Base-by-base conservation (phyloP, 2,113 vertebrate genomes). In the Dissostichus mawsoni region DNA sequence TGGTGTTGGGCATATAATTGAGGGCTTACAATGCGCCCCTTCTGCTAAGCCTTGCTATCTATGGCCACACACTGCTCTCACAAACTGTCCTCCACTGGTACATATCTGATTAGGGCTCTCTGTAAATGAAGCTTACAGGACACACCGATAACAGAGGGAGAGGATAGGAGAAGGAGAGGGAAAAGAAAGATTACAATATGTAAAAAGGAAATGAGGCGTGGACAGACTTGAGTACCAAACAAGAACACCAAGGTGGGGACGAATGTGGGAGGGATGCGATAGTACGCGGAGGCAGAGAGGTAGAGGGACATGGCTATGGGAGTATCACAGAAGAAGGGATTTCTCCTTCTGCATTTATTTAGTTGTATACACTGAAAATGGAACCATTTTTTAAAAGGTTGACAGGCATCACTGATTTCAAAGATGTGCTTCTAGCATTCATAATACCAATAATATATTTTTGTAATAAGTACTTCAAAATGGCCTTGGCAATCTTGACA, bases 71-170 rank as follows among this genome's bases (percentile, higher is more conserved):
- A 79, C 89, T 77, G 90, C 66, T 91, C 86, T 86, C 80, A 87
- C 90, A 92, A 90, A 89, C 91, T 89, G 87, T 74, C 86, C 84
- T 90, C 69, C 70, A 51, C 89, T 72, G 84, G 56, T 73, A 86
- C 89, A 86, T 80, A 88, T 93, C 87, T 93, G 92, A 94, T 94
- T 92, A 92, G 90, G 57, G 58, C 66, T 57, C 80, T 92, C 83
- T 83, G 88, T 86, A 90, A 93, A 93, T 90, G 86, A 92, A 87
- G 86, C 89, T 85, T 79, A 86, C 78, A 66, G 85, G 86, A 89
- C 87, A 74, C 25, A 16, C 55, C 45, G 91, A 93, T 92, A 90
- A 85, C 71, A 61, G 69, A 56, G 76, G 66, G 52, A 83, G 69
- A 67, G 63, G 47, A 86, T 23, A 81, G 50, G 70, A 78, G 70